Conservation (phyloP, 1,140 invertebrate genomes). For the Pachypeltis micranthus region DNA sequence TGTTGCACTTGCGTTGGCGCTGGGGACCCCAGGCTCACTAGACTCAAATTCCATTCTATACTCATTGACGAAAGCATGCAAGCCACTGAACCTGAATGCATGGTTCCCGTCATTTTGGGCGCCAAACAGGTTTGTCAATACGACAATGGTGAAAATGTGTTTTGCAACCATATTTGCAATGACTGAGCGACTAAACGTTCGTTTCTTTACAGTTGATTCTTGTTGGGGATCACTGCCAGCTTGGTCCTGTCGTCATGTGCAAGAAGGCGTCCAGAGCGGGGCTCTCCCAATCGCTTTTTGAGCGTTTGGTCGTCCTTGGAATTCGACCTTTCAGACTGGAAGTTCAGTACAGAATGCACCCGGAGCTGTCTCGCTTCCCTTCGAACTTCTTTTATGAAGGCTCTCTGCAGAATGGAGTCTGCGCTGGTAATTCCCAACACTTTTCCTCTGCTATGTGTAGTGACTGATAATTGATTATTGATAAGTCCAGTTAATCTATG, state of each 20-base stretch:
- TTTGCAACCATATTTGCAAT: background rate
- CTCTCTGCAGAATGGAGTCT: conserved; percentile 95
- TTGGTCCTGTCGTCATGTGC: conserved; percentile 98
- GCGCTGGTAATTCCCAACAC: conserved; percentile 46
- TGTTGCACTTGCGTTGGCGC: conserved; percentile 98
- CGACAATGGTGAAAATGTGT: background rate
- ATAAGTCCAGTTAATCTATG: no score
- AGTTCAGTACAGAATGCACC: conserved; percentile 99
- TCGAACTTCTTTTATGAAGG: conserved; percentile 99
- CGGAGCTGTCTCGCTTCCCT: conserved; percentile 90
- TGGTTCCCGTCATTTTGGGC: conserved; percentile 97
- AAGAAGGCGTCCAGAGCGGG: conserved; percentile 97
- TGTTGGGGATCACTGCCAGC: conserved; percentile 97
- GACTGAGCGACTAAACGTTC: background rate
- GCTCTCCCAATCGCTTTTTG: conserved; percentile 93
- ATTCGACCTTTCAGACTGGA: conserved; percentile 89
- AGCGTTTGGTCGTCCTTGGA: conserved; percentile 89
- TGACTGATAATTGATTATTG: background rate
- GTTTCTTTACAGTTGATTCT: conserved; percentile 62
- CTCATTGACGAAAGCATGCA: conserved; percentile 96
- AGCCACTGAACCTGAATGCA: conserved; percentile 95
- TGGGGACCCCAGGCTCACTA: conserved; percentile 81
- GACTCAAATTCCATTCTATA: conserved; percentile 93
- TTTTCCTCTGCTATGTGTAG: background rate
- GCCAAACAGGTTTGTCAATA: conserved; percentile 54